A percentile compares a stretch with the other conserved stretches of the same genome.
Evolutionary conservation across 1,140 invertebrate species (phyloP).

Genomic region (Diorhabda carinulata): DNA sequence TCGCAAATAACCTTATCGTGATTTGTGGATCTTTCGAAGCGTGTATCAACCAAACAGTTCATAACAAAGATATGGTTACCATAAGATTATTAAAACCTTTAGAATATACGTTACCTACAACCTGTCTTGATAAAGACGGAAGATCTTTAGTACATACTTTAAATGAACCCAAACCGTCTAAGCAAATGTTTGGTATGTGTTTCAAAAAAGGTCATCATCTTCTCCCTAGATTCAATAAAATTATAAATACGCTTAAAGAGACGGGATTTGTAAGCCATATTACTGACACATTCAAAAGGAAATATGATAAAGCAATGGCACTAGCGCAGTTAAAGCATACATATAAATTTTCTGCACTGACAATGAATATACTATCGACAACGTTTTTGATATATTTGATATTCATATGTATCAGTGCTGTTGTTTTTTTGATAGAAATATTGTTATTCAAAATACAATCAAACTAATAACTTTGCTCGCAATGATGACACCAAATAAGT

Average conservation of each 20-base stretch:
- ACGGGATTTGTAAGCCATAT: not conserved
- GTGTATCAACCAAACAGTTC: not conserved
- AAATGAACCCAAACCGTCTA: not conserved
- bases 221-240: not conserved
- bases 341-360: not conserved
- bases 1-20: no score
- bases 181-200: not conserved
- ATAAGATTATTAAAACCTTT: slow-evolving; percentile 1
- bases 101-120: not conserved
- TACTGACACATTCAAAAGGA: not conserved
- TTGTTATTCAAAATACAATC: no score
- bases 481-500: no score
- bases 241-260: not conserved
- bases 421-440: not conserved
- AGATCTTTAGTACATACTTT: not conserved
- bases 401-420: not conserved
- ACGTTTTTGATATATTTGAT: not conserved
- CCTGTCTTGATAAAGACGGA: not conserved
- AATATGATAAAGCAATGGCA: not conserved
- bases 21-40: no score
- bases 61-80: not conserved
- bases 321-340: not conserved
- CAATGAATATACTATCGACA: not conserved
- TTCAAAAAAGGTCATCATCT: slow-evolving; percentile 3
- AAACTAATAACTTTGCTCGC: no score